A percentile compares a stretch with the other conserved stretches of the same genome.
Evolutionary conservation across 64 coral and sea anemone genomes (phyloP).

Genomic region (Hydrozoanthus tunicans): DNA sequence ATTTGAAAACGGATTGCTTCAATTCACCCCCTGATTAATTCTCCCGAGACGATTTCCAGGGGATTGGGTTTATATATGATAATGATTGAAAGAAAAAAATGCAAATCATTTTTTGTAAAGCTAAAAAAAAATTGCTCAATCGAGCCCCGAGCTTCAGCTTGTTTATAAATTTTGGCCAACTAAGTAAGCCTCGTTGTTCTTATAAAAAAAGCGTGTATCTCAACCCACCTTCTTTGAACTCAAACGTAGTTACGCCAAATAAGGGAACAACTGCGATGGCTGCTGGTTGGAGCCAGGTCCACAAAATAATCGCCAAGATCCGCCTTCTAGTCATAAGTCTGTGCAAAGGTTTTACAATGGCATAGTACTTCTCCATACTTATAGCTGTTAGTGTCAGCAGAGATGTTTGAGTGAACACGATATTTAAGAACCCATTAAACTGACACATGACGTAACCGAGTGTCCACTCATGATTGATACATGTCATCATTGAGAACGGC

Average conservation of each 20-base stretch:
- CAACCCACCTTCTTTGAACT: conserved; percentile 77
- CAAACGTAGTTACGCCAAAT: conserved; percentile 52
- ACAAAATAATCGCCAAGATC: conserved; percentile 29
- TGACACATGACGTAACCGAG: conserved; percentile 69
- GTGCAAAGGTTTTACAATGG: conserved; percentile 69
- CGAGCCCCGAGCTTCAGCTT: too few species aligned
- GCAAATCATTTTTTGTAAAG: too few species aligned
- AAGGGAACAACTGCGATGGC: conserved; percentile 63
- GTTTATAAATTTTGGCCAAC: too few species aligned
- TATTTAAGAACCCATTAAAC: conserved; percentile 81
- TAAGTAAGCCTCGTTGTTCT: too few species aligned
- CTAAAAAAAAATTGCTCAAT: too few species aligned
- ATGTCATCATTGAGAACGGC: conserved; percentile 76
- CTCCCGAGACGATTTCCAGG: too few species aligned
- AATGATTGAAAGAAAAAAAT: too few species aligned
- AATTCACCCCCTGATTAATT: too few species aligned
- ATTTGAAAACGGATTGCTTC: too few species aligned
- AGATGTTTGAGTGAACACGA: conserved; percentile 73
- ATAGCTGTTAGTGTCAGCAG: conserved; percentile 72
- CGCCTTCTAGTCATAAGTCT: conserved; percentile 56
- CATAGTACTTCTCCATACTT: conserved; percentile 72
- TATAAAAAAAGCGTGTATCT: too few species aligned
- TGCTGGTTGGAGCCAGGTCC: conserved; percentile 80
- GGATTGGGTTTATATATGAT: too few species aligned
- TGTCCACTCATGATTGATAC: conserved; percentile 65